A percentile compares a stretch with the other conserved stretches of the same genome.
Conservation (phyloP, 2,888 invertebrate species). For the Agonum fuliginosum region DNA sequence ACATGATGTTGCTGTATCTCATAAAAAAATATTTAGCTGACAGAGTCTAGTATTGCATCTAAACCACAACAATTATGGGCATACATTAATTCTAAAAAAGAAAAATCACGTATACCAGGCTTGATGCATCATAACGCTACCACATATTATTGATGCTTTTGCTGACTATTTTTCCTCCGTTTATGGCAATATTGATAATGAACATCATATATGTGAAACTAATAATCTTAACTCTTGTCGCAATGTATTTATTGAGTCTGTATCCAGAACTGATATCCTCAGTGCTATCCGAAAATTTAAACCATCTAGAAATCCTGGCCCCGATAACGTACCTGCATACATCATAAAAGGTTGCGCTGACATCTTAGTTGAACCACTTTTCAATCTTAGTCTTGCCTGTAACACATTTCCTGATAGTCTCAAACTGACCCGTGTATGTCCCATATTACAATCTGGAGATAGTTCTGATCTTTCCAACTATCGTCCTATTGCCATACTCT, state of each 20-base stretch:
- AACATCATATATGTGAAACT: background rate
- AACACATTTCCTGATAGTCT: background rate
- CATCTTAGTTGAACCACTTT: background rate
- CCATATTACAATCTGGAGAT: background rate
- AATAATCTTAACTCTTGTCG: background rate
- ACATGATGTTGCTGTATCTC: background rate
- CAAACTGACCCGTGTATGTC: background rate
- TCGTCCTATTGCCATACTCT: background rate
- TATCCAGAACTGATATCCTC: background rate
- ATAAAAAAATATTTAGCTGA: background rate
- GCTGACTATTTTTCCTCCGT: slow-evolving; percentile 3
- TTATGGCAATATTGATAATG: background rate
- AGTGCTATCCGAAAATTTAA: background rate
- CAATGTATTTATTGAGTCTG: background rate
- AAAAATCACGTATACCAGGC: background rate
- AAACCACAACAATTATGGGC: background rate
- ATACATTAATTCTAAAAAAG: background rate
- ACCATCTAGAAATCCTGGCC: background rate
- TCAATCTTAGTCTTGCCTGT: no score
- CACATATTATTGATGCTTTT: slow-evolving; percentile 6
- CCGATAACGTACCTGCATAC: background rate
- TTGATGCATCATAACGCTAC: background rate
- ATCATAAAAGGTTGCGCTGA: background rate
- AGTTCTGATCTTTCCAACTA: background rate
- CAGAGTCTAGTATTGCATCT: background rate